Evolutionary conservation across 2,113 vertebrate genomes (phyloP), one percentile per base, ranked within the genome.

Genomic region (Alectura lathami): DNA sequence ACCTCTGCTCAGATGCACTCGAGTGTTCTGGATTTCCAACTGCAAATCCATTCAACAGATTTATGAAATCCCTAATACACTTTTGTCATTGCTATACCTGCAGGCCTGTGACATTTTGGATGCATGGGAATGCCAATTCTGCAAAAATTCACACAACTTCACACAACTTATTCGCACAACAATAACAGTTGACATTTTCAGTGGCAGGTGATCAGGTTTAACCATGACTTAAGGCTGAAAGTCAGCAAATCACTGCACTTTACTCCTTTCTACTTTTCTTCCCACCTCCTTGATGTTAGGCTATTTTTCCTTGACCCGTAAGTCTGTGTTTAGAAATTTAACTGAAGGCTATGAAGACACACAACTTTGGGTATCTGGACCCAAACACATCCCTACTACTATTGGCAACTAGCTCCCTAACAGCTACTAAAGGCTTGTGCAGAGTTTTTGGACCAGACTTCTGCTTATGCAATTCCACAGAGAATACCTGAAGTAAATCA

Each of bases 161-260:
- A 68, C 42, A 34, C 18, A 60, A n/a, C 38, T 77, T 86, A 66
- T n/a, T 82, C 68, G 67, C 17, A 63, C 38, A 86, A 91, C 80
- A 93, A 78, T 42, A 93, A 78, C 64, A 78, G 66, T 8, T 89
- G 76, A 66, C 59, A 66, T 83, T 93, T 90, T 70, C n/a, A 47
- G 66, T 51, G 18, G 3, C 50, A 63, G 72, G 27, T 36, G 40
- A 93, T 60, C 78, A 62, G 34, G n/a, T 69, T 91, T 93, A 77
- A 74, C 22, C 18, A 27, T 42, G 45, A 74, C 43, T 57, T 77
- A 23, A 91, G 51, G 17, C 4, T 64, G 70, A 95, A 87, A 91
- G 73, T 81, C 64, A 81, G 15, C 36, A 89, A 86, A 72, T 57
- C n/a, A 62, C 43, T 42, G 57, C 53, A 53, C 11, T 80, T 50